Conservation (phyloP, 2,797 vertebrate genomes). For the Gobionotothen gibberifrons region DNA sequence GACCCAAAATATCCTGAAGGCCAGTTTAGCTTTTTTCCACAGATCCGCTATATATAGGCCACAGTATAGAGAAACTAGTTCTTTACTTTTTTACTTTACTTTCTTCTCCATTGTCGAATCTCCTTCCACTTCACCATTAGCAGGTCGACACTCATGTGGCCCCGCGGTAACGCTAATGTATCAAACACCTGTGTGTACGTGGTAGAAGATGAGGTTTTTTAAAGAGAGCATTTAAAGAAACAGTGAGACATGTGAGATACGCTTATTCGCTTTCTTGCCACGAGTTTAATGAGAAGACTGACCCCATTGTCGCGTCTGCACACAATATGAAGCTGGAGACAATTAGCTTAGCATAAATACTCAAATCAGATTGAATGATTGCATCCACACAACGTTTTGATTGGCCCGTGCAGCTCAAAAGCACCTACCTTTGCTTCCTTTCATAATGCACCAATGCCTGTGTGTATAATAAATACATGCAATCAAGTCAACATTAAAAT, state of each 20-base stretch:
- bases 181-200: slow-evolving; percentile 16
- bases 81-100: slow-evolving; percentile 48
- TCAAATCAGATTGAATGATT: background rate
- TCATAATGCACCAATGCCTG: too few species aligned
- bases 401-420: too few species aligned
- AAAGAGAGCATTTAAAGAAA: slow-evolving; percentile 22
- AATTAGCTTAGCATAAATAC: slow-evolving; percentile 11
- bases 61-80: slow-evolving; percentile 63
- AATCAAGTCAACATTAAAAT: too few species aligned
- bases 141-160: slow-evolving; percentile 35
- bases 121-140: slow-evolving; percentile 32
- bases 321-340: background rate
- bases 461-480: too few species aligned
- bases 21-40: slow-evolving; percentile 38
- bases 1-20: slow-evolving; percentile 31
- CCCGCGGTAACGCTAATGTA: background rate
- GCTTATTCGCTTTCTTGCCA: background rate
- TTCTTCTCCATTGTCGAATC: slow-evolving; percentile 32
- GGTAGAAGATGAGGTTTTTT: slow-evolving; percentile 10
- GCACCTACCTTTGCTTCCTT: too few species aligned
- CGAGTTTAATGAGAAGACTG: background rate
- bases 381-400: too few species aligned
- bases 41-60: slow-evolving; percentile 64
- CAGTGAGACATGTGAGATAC: slow-evolving; percentile 1
- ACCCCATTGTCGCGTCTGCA: background rate